Evolutionary conservation across 2,113 vertebrate species (phyloP).

Genomic region (Esox niger): DNA sequence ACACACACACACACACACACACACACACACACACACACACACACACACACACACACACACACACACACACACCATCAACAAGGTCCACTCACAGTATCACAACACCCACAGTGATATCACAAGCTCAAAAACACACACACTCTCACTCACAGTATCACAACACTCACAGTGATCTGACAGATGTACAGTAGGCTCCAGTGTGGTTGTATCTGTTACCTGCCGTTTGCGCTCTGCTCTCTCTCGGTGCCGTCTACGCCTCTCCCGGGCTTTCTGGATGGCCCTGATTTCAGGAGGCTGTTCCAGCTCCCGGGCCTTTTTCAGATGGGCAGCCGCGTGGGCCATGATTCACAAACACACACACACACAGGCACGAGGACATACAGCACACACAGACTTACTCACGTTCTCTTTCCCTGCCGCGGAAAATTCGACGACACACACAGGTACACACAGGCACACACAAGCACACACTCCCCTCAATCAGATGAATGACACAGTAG

Average conservation of each 20-base stretch:
- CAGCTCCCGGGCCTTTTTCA: slow-evolving; percentile 94
- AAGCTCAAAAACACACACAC: no score
- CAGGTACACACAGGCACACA: no score
- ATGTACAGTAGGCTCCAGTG: not conserved
- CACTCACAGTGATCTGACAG: no score
- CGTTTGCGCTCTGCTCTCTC: slow-evolving; percentile 85
- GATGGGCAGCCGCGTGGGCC: slow-evolving; percentile 93
- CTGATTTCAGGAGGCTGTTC: slow-evolving; percentile 72
- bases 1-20: no score
- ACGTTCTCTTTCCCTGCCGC: not conserved
- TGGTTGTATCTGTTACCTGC: slow-evolving; percentile 77
- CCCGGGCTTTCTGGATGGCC: slow-evolving; percentile 80
- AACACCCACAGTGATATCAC: no score
- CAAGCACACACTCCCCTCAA: no score
- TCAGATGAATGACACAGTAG: no score
- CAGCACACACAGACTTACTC: not conserved
- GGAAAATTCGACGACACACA: not conserved
- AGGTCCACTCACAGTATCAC: no score
- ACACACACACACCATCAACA: no score
- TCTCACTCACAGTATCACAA: no score
- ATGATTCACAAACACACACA: slow-evolving; percentile 58
- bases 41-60: no score
- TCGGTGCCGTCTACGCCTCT: slow-evolving; percentile 82
- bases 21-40: no score
- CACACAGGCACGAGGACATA: slow-evolving; percentile 23